A percentile compares a stretch with the other conserved stretches of the same genome.
These are phyloP conservation scores for Paramormyrops hopkinsi DNA, from an alignment of 2,797 vertebrate species.

Conservation along the genomic window DNA sequence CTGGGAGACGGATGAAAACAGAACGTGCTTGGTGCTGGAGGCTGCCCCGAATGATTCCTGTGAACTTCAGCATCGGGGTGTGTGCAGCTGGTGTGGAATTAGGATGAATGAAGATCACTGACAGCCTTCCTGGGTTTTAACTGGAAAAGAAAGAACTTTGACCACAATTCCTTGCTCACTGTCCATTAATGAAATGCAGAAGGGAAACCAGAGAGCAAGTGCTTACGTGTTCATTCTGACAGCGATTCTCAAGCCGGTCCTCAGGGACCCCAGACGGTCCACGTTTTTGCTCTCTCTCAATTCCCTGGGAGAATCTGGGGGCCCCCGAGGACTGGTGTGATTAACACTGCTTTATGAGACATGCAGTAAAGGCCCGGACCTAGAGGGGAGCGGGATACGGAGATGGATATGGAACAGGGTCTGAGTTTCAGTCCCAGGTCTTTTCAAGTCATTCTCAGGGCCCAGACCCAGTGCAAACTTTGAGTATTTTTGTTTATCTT, in stretches of 20 bases:
- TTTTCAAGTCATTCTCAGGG: slow-evolving; percentile 34
- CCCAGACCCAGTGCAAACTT: slow-evolving; percentile 26
- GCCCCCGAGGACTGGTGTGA: background rate
- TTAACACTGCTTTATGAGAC: background rate
- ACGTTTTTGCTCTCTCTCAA: background rate
- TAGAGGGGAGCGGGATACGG: background rate
- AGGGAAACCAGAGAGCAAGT: background rate
- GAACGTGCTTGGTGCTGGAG: slow-evolving; percentile 31
- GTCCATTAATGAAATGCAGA: slow-evolving; percentile 17
- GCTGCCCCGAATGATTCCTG: slow-evolving; percentile 41
- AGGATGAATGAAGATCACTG: background rate
- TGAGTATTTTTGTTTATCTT: slow-evolving; percentile 37
- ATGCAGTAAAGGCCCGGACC: background rate
- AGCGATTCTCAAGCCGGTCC: background rate
- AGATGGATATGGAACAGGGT: background rate
- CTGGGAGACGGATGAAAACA: background rate
- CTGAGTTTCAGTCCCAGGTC: background rate
- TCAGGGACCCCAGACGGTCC: background rate
- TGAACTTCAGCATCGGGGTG: slow-evolving; percentile 53
- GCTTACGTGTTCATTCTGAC: background rate
- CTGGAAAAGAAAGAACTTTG: slow-evolving; percentile 15
- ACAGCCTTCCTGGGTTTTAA: background rate
- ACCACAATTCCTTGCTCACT: background rate
- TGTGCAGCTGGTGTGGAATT: slow-evolving; percentile 26
- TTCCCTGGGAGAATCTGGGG: background rate